A percentile compares a stretch with the other conserved stretches of the same genome.
phyloP scores from a whole-genome alignment of 2,113 vertebrate species.

The Nyctibius bracteatus region DNA sequence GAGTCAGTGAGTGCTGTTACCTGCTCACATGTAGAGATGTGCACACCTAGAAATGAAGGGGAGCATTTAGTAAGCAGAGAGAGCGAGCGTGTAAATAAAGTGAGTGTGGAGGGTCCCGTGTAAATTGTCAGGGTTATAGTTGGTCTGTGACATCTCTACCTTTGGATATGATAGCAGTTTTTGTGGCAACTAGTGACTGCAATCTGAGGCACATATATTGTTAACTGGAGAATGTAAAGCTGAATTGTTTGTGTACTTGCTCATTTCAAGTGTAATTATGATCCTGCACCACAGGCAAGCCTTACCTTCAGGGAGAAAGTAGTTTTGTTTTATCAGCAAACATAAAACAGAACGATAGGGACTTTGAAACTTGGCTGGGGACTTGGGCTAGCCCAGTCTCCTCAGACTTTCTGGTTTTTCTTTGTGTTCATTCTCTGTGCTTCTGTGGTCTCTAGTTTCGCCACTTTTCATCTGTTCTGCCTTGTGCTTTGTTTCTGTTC shows the following conservation, averaged over 20 bases:
- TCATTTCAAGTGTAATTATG: background rate
- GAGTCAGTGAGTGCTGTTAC: background rate
- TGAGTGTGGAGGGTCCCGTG: accelerated
- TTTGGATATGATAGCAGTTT: background rate
- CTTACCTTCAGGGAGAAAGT: background rate
- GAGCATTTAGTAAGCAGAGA: background rate
- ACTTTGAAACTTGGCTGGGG: background rate
- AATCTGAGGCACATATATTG: background rate
- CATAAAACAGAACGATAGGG: background rate
- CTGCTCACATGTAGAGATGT: accelerated
- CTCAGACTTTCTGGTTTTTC: background rate
- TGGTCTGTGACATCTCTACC: background rate
- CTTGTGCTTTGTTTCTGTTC: background rate
- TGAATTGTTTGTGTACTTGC: background rate
- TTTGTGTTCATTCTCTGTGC: background rate
- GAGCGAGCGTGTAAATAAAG: background rate
- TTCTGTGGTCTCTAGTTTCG: background rate
- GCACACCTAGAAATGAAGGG: background rate
- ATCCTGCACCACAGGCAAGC: background rate
- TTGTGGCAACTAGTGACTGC: background rate
- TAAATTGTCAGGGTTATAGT: background rate
- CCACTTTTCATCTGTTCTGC: background rate
- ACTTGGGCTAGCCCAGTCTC: background rate
- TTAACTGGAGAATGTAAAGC: background rate
- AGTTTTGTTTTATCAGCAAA: background rate